These are phyloP conservation scores for Sebastes umbrosus DNA, from an alignment of 2,797 vertebrate genomes.

Conservation along the genomic window DNA sequence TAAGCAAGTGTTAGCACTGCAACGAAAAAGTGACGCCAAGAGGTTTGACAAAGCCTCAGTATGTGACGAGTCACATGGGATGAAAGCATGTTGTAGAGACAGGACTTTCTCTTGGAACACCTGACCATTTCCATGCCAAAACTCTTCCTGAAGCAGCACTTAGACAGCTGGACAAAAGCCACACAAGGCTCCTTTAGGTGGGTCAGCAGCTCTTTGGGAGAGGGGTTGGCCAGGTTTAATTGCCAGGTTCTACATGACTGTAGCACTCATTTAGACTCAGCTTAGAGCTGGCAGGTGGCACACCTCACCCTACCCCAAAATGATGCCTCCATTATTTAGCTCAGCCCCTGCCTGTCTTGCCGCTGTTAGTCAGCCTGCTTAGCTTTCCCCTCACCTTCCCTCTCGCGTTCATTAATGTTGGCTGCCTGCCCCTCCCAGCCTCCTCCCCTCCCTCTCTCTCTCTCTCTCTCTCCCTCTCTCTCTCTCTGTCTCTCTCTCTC, in stretches of 20 bases:
- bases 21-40: too few relatives aligned
- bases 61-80: too few relatives aligned
- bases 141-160: background rate
- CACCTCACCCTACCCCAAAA: background rate
- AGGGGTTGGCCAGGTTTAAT: background rate
- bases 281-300: background rate
- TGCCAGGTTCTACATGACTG: background rate
- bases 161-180: background rate
- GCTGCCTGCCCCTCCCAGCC: background rate
- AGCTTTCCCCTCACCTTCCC: slow-evolving; percentile 5
- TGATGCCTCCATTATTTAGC: slow-evolving; percentile 2
- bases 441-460: background rate
- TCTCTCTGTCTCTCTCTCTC: background rate
- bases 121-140: background rate
- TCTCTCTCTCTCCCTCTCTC: background rate
- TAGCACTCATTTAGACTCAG: background rate
- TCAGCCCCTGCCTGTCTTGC: background rate
- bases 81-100: too few relatives aligned
- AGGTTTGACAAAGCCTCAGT: too few relatives aligned
- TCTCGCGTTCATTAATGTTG: slow-evolving; percentile 26
- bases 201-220: background rate
- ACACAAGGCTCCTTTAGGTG: background rate
- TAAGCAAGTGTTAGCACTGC: too few relatives aligned
- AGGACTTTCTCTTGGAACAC: background rate
- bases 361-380: slow-evolving; percentile 3